Base-by-base conservation (phyloP, 2,888 invertebrate species). In the Phorcus lineatus region DNA sequence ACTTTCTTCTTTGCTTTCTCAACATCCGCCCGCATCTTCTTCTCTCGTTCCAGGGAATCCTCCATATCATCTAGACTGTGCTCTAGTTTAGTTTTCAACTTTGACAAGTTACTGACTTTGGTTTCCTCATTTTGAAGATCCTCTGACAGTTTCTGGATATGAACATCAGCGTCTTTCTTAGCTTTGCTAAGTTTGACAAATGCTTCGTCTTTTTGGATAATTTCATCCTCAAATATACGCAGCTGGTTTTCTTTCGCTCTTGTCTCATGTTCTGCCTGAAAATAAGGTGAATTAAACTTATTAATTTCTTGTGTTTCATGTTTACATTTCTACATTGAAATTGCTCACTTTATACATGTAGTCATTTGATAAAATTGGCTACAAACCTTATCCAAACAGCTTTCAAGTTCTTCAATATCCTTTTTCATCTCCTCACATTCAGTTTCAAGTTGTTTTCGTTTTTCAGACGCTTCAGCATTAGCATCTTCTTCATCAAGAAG, bases 171-270 rank as follows among this genome's bases (percentile, higher is more conserved):
- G 94, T 97, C 95, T 94, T 99, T 99, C 97, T 99, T 99, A 94
- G 99, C 99, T 95, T 99, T 99, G 95, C 98, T 97, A 94, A 99
- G 95, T 95, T 99, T 99, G 95, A 98, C 98, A 95, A 99, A 98
- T 94, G 98, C 96, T 93, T 99, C 99, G 93, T 99, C 99, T 94
- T 99, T 99, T 79, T 90, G 98, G 93, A 99, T 98, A 95, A 99
- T 99, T 95, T 99, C 99, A 92, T 99, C 99, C 94, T 99, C 94
- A 28, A 93, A 89, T 36, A 91, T 92, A 83, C 90, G 91, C 95
- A 99, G 98, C 95, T 99, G 98, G 95, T 99, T 98, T 94, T 99
- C 99, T 94, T 98, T 98, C 94, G 98, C 98, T 90, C 97, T 97
- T 94, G 98, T 99, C 94, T 99, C 99, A 94, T 98, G 98, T 92